Base-by-base conservation (phyloP, 92 coral and sea anemone species). In the Heteractis magnifica region DNA sequence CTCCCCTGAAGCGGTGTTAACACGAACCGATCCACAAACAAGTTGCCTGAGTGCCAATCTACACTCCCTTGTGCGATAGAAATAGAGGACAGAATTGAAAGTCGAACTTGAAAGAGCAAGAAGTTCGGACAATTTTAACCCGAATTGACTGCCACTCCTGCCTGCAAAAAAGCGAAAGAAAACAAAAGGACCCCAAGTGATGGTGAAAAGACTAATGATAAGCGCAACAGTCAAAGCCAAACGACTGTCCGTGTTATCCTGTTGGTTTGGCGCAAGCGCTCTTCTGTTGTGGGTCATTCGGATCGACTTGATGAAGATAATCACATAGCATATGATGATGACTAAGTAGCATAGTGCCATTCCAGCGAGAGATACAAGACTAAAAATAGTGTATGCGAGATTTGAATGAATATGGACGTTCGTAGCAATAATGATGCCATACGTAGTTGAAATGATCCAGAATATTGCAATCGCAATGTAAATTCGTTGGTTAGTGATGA, bases 141-240 rank as follows among this genome's bases (percentile, higher is more conserved):
- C 16, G 9, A 60, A 6, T 34, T 65, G 13, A n/a, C 60, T 34
- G 10, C 15, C 8, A 52, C 5, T 16, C 11, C 21, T 19, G 20
- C 59, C 60, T 8, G 75, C 75, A 48, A 79, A 58, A 55, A 79
- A 79, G 56, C 56, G 71, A 49, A 65, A 65, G 75, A 48, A 19
- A 8, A 79, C 58, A 64, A 65, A 79, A 26, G 83, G 83, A 65
- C 13, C 71, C 83, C 83, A 79, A 16, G 83, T 65, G 21, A 79
- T 34, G 2, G 83, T 79, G 16, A 79, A 79, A 16, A 72, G 74
- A 48, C 74, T 49, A 9, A 79, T 79, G 44, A 79, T 64, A 4
- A 79, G 14, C 7, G 82, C 82, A 13, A 79, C 82, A 12, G 82
- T 79, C 16, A 79, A 49, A 15, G 81, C 81, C 50, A 78, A 72